Percentiles rank a stretch among this genome's conserved stretches.
phyloP scores from a whole-genome alignment of 2,888 invertebrate species.

The Balanococcus diminutus region DNA sequence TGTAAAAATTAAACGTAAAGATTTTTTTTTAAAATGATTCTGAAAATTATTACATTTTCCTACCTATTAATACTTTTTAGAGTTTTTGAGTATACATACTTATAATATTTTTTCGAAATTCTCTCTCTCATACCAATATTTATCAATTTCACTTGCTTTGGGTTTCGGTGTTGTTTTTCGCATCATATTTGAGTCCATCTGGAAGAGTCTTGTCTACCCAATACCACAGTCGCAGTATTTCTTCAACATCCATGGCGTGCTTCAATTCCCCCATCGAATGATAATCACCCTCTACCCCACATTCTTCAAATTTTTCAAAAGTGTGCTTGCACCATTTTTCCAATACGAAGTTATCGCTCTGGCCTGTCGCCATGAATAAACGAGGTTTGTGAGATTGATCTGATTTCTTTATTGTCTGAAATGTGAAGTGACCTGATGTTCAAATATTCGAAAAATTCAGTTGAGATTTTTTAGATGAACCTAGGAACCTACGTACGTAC shows the following conservation, averaged over 20 bases:
- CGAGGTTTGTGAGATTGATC: constrained; percentile 62
- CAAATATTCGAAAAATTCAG: no score
- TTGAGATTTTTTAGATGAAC: no score
- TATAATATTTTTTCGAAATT: not conserved
- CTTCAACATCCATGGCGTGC: constrained; percentile 68
- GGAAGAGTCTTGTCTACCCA: constrained; percentile 59
- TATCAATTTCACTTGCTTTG: not conserved
- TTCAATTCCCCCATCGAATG: constrained; percentile 66
- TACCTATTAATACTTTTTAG: no score
- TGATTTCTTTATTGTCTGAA: constrained; percentile 39
- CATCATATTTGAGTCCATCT: not conserved
- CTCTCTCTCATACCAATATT: not conserved
- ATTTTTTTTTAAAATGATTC: no score
- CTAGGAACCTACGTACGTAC: not conserved
- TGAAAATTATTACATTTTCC: no score
- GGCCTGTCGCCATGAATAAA: constrained; percentile 73
- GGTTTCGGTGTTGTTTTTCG: not conserved
- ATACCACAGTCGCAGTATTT: constrained; percentile 52
- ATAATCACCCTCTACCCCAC: constrained; percentile 72
- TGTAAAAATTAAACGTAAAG: no score
- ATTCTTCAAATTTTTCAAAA: constrained; percentile 65
- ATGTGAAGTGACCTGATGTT: not conserved
- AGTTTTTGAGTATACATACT: no score
- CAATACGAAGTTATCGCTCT: constrained; percentile 71
- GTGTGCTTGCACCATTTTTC: constrained; percentile 72